phyloP scores from a whole-genome alignment of 1,140 invertebrate species.

The Ceratosolen solmsi region DNA sequence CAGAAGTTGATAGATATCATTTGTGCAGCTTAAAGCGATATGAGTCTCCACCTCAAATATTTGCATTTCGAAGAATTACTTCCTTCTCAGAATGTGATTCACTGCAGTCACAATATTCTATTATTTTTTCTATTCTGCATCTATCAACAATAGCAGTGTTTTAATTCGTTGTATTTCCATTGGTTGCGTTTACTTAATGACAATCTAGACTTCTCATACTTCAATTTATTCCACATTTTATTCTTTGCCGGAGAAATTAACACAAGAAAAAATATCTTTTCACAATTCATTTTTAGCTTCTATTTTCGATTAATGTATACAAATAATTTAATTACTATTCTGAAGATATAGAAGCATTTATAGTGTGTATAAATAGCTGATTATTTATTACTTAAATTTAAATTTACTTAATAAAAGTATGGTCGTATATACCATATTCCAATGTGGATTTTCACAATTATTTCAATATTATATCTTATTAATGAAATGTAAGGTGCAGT shows the following conservation, averaged over 20 bases:
- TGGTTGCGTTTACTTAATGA: no score
- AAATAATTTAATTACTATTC: neutral
- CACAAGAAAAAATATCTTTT: neutral
- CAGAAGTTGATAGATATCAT: slow-evolving; percentile 38
- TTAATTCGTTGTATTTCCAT: neutral
- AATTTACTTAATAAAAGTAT: no score
- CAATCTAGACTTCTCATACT: no score
- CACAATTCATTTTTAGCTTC: neutral
- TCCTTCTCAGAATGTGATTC: slow-evolving; percentile 43
- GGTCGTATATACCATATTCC: no score
- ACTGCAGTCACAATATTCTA: slow-evolving; percentile 18
- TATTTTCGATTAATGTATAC: neutral
- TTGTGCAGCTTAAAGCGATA: slow-evolving; percentile 3
- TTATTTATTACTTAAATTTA: no score
- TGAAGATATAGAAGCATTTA: neutral
- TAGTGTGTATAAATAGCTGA: neutral
- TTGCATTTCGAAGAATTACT: slow-evolving; percentile 33
- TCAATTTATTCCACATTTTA: neutral
- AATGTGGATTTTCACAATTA: no score
- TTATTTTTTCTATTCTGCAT: slow-evolving; percentile 32
- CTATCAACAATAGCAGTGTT: slow-evolving; percentile 9
- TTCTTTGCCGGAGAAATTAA: neutral
- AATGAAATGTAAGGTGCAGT: no score
- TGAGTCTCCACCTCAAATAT: slow-evolving; percentile 15
- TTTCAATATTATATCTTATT: no score